These are phyloP conservation scores for Anoplius nigerrimus DNA, from an alignment of 2,888 invertebrate genomes.

Conservation along the genomic window DNA sequence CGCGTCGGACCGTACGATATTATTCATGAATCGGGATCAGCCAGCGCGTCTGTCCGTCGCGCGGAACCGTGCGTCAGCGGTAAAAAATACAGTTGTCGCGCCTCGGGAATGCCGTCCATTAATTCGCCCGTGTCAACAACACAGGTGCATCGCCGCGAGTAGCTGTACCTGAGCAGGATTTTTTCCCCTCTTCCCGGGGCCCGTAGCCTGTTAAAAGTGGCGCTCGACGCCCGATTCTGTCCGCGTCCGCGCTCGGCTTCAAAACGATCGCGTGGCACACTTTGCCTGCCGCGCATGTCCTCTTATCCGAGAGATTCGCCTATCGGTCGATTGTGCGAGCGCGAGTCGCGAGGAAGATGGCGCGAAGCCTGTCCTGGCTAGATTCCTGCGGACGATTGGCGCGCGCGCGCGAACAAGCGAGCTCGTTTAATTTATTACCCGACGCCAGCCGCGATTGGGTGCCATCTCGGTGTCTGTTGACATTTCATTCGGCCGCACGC, in stretches of 20 bases:
- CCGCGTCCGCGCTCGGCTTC: no score
- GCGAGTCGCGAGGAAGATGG: conserved; percentile 19
- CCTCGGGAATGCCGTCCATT: no score
- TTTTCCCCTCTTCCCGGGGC: conserved; percentile 23
- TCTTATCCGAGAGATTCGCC: conserved; percentile 39
- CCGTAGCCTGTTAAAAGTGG: conserved; percentile 43
- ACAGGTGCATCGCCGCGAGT: conserved; percentile 39
- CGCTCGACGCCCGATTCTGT: conserved; percentile 5
- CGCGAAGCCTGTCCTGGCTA: conserved; percentile 46
- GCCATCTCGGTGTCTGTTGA: no score
- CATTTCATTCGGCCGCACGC: no score
- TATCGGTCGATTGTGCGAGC: conserved; percentile 15
- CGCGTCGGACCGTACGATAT: no score
- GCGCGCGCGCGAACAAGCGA: neutral
- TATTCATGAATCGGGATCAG: no score
- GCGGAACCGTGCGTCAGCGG: no score
- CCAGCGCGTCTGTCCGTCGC: no score
- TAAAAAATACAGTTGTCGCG: no score
- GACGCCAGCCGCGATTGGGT: neutral
- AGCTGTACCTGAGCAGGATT: conserved; percentile 35
- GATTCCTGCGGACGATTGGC: conserved; percentile 44
- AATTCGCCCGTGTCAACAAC: conserved; percentile 19
- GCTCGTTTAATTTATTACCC: conserved; percentile 14
- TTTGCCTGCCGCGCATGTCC: conserved; percentile 10
- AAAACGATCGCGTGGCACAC: conserved; percentile 2